These are phyloP conservation scores for Hybos culiciformis DNA, from an alignment of 2,888 invertebrate species.

Conservation along the genomic window DNA sequence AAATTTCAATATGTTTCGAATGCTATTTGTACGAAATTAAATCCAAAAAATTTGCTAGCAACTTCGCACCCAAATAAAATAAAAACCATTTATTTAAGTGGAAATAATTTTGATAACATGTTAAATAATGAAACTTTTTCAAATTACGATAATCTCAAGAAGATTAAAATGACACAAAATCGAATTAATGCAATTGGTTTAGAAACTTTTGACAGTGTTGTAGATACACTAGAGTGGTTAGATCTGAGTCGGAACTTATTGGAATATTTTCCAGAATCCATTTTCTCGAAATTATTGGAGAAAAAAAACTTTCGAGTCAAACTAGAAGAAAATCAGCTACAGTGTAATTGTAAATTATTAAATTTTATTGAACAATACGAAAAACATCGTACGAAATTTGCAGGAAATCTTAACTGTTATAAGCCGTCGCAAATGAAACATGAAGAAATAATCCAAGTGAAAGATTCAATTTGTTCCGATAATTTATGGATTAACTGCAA, in stretches of 20 bases:
- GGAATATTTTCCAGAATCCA: not conserved
- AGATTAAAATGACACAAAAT: not conserved
- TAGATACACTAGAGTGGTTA: not conserved
- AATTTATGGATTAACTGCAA: not conserved
- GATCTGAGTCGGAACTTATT: not conserved
- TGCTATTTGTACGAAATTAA: not conserved
- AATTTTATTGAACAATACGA: not conserved
- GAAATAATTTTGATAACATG: not conserved
- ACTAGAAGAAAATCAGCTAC: not conserved
- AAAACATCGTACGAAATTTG: not conserved
- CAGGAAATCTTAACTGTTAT: not conserved
- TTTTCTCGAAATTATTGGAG: not conserved
- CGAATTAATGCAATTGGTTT: not conserved
- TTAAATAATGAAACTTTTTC: not conserved
- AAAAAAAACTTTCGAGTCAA: not conserved
- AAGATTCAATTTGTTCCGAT: not conserved
- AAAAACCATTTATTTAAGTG: not conserved
- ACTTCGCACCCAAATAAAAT: not conserved
- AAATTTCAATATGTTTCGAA: not conserved
- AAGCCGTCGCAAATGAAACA: not conserved
- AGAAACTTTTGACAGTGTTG: not conserved
- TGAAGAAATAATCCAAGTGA: not conserved
- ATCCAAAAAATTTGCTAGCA: not conserved
- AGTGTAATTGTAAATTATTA: not conserved
- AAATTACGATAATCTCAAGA: not conserved